Percentiles rank a stretch among this genome's conserved stretches.
Evolutionary conservation across 1,140 invertebrate species (phyloP).

Genomic region (Plodia interpunctella): DNA sequence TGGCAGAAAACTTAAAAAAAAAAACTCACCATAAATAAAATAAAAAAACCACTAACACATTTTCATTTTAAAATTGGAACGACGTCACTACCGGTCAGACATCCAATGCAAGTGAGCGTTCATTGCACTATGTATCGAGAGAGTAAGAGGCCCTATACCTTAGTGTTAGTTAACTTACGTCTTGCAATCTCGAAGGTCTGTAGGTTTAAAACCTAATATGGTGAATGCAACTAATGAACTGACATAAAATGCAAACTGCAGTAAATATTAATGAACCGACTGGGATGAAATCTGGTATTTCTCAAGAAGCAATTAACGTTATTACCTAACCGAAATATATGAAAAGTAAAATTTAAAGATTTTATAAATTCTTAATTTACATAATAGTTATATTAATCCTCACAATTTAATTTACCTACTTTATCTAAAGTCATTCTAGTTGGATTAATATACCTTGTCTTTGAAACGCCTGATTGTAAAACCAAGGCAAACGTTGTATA

Average conservation of each 20-base stretch:
- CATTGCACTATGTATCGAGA: background rate
- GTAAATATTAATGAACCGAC: background rate
- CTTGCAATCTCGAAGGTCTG: background rate
- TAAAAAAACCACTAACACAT: background rate
- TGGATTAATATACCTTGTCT: too few species aligned
- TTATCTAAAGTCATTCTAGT: too few species aligned
- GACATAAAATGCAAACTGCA: background rate
- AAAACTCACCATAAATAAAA: constrained; percentile 2
- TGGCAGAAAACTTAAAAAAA: background rate
- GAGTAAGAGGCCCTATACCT: background rate
- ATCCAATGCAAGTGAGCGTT: background rate
- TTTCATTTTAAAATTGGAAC: background rate
- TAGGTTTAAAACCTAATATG: background rate
- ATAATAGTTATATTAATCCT: too few species aligned
- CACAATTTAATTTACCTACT: too few species aligned
- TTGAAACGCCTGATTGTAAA: too few species aligned
- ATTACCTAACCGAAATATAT: too few species aligned
- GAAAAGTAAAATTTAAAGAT: too few species aligned
- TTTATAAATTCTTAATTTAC: too few species aligned
- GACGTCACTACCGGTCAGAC: background rate
- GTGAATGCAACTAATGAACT: background rate
- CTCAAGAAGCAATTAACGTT: too few species aligned
- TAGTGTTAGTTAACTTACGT: background rate
- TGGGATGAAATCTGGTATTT: too few species aligned
- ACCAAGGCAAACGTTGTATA: too few species aligned